Percentiles rank a stretch among this genome's conserved stretches.
Evolutionary conservation across 2,113 vertebrate genomes (phyloP).

Genomic region (Fukomys damarensis): DNA sequence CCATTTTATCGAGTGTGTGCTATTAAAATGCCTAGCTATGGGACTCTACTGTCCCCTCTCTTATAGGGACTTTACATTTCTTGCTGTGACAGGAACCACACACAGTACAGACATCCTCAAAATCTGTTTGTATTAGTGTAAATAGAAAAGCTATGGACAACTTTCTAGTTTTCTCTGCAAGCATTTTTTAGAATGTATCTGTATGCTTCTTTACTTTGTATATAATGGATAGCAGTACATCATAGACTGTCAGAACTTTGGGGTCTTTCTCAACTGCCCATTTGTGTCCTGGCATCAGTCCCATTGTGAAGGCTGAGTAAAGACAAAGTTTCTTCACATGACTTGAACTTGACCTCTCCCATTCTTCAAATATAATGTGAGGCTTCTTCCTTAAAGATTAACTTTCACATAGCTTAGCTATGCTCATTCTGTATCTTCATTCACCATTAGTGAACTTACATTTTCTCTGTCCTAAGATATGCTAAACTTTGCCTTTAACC

Average conservation of each 20-base stretch:
- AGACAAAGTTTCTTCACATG: neutral
- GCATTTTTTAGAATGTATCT: neutral
- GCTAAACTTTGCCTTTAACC: neutral
- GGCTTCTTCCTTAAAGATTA: neutral
- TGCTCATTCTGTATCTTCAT: neutral
- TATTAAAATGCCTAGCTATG: conserved; percentile 56
- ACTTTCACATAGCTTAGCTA: neutral
- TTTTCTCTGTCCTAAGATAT: neutral
- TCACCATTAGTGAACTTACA: neutral
- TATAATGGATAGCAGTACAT: conserved; percentile 26
- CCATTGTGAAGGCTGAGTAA: neutral
- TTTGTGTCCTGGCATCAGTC: neutral
- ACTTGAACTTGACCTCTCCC: neutral
- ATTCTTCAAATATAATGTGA: neutral
- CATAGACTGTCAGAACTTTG: neutral
- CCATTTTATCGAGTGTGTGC: conserved; percentile 35
- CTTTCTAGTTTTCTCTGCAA: conserved; percentile 2
- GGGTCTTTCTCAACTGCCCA: conserved; percentile 23
- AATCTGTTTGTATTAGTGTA: conserved; percentile 62
- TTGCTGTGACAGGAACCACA: conserved; percentile 62
- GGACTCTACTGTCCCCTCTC: neutral
- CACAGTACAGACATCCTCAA: conserved; percentile 71
- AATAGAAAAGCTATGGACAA: conserved; percentile 55
- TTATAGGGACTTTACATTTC: conserved; percentile 47
- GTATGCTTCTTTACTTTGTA: neutral